Evolutionary conservation across 2,888 invertebrate genomes (phyloP).

Genomic region (Acleris laterana): DNA sequence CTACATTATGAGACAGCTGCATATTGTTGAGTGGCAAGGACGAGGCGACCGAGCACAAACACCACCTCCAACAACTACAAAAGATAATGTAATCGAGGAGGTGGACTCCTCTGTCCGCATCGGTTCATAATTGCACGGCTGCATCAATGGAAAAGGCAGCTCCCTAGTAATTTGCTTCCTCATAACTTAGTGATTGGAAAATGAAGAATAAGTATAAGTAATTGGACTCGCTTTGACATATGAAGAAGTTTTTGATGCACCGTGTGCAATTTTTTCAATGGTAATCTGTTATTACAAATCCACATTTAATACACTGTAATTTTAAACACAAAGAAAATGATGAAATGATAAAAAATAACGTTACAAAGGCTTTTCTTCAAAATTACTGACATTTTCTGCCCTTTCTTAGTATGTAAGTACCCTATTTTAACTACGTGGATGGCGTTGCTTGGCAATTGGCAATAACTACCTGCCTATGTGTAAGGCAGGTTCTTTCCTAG

Average conservation of each 20-base stretch:
- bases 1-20: no score
- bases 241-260: background rate
- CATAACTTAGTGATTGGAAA: conserved; percentile 29
- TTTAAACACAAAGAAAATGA: conserved; percentile 12
- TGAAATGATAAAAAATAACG: conserved; percentile 5
- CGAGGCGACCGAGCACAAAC: no score
- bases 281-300: conserved; percentile 30
- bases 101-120: conserved; percentile 1
- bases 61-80: background rate
- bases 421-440: no score
- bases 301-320: conserved; percentile 24
- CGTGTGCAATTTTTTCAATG: conserved; percentile 23
- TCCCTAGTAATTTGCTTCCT: conserved; percentile 27
- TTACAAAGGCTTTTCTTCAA: background rate
- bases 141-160: conserved; percentile 21
- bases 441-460: no score
- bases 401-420: conserved; percentile 5
- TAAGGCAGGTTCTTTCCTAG: no score
- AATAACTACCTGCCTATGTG: no score
- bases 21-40: no score
- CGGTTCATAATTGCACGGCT: conserved; percentile 24
- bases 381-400: background rate
- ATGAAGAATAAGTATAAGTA: conserved; percentile 15
- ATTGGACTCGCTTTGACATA: no score
- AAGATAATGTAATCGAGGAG: conserved; percentile 16